Evolutionary conservation across 1,140 invertebrate genomes (phyloP).

Genomic region (Drosophila suzukii): DNA sequence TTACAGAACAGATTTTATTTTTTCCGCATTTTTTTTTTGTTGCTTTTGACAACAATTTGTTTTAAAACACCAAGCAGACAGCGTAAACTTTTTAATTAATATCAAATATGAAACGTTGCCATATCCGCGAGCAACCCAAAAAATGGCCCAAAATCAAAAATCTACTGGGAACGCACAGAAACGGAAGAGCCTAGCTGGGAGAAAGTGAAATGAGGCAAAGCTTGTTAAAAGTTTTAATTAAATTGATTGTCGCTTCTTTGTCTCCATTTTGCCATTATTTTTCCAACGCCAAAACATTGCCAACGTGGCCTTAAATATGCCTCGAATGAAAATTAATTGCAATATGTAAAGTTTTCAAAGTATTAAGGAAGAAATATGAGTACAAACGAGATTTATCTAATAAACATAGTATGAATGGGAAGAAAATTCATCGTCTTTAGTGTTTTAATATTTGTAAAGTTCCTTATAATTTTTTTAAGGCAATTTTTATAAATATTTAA

Average conservation of each 20-base stretch:
- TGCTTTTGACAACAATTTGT: slow-evolving; percentile 67
- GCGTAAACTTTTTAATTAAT: slow-evolving; percentile 81
- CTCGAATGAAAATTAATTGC: slow-evolving; percentile 27
- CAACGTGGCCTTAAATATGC: background rate
- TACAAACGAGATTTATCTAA: too few relatives aligned
- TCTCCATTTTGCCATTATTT: slow-evolving; percentile 26
- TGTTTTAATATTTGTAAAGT: too few relatives aligned
- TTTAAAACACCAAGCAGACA: slow-evolving; percentile 63
- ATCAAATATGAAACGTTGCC: slow-evolving; percentile 79
- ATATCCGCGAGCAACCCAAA: slow-evolving; percentile 44
- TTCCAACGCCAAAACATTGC: slow-evolving; percentile 4
- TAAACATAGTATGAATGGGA: too few relatives aligned
- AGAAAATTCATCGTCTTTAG: too few relatives aligned
- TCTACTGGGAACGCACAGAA: slow-evolving; percentile 1
- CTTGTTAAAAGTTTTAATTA: slow-evolving; percentile 82
- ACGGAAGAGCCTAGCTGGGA: slow-evolving; percentile 9
- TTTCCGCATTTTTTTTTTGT: slow-evolving; percentile 31
- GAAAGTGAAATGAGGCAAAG: slow-evolving; percentile 78
- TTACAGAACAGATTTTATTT: slow-evolving; percentile 53
- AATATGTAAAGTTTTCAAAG: background rate
- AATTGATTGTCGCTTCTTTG: slow-evolving; percentile 75
- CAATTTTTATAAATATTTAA: too few relatives aligned
- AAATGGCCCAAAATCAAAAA: slow-evolving; percentile 29
- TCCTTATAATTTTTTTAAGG: too few relatives aligned
- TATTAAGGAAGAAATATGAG: background rate